Conservation (phyloP, 2,113 vertebrate genomes). For the Ciconia stormi region DNA sequence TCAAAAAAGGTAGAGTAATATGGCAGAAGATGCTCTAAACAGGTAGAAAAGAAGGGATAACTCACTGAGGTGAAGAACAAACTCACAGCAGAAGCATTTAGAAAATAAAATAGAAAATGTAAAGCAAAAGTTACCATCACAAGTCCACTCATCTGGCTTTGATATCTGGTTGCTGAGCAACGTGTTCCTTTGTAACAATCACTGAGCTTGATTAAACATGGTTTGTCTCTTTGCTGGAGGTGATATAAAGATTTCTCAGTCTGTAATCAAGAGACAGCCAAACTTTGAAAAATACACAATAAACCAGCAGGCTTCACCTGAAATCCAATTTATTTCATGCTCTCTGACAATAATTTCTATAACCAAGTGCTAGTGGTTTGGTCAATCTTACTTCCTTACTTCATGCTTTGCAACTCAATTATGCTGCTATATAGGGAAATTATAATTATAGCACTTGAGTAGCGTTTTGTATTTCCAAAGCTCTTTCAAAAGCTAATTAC, state of each 20-base stretch:
- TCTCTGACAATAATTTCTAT: not conserved
- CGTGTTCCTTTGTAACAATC: not conserved
- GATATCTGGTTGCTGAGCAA: not conserved
- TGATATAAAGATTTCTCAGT: not conserved
- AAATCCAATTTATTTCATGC: slow-evolving; percentile 24
- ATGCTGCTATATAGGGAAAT: not conserved
- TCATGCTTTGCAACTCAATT: slow-evolving; percentile 3
- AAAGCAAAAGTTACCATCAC: not conserved
- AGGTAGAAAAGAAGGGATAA: not conserved
- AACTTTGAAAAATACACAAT: not conserved
- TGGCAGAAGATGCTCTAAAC: not conserved
- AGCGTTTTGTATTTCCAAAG: not conserved
- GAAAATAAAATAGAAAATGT: not conserved
- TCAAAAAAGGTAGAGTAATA: not conserved
- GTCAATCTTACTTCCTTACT: slow-evolving; percentile 2
- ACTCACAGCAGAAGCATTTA: not conserved
- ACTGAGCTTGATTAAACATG: not conserved
- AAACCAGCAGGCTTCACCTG: not conserved
- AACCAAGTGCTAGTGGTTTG: not conserved
- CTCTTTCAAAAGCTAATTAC: slow-evolving; percentile 13
- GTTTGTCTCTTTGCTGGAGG: not conserved
- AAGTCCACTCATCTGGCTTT: not conserved
- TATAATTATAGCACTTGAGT: not conserved
- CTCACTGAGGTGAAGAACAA: not conserved
- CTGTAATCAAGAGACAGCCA: not conserved